Evolutionary conservation across 2,797 vertebrate species (phyloP).

Genomic region (Schizothorax lantsangensis): DNA sequence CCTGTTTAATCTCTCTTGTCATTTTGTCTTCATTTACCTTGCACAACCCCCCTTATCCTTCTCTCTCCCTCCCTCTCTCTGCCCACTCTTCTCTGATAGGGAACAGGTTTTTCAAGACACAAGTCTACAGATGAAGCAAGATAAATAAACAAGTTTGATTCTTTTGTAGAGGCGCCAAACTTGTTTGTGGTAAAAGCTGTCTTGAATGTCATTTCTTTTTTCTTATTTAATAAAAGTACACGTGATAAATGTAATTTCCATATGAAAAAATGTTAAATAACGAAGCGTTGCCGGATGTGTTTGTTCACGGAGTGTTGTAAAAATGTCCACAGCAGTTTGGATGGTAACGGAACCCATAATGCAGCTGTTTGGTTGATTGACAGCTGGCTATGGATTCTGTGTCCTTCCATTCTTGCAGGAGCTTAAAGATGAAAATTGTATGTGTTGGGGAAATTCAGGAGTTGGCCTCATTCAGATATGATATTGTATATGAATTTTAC

Average conservation of each 20-base stretch:
- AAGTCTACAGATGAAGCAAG: constrained; percentile 56
- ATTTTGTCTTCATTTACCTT: constrained; percentile 34
- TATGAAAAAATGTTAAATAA: background rate
- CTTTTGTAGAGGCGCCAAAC: constrained; percentile 42
- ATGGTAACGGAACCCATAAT: constrained; percentile 99
- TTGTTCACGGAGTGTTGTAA: background rate
- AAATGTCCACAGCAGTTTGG: constrained; percentile 74
- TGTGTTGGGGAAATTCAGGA: background rate
- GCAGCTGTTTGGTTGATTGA: constrained; percentile 87
- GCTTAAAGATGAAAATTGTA: background rate
- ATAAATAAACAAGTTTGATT: constrained; percentile 63
- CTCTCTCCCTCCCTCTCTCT: constrained; percentile 32
- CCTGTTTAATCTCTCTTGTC: constrained; percentile 33
- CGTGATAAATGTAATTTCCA: background rate
- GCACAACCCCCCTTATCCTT: constrained; percentile 8
- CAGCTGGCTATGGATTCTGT: constrained; percentile 97
- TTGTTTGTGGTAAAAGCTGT: constrained; percentile 40
- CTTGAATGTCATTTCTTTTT: constrained; percentile 27
- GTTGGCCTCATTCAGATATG: background rate
- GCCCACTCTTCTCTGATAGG: constrained; percentile 48
- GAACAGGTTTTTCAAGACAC: constrained; percentile 68
- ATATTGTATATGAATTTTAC: background rate
- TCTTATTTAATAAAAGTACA: background rate
- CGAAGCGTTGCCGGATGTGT: background rate
- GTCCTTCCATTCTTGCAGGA: constrained; percentile 80